A percentile compares a stretch with the other conserved stretches of the same genome.
Evolutionary conservation across 2,113 vertebrate species (phyloP).

Genomic region (Triplophysa siluroides): DNA sequence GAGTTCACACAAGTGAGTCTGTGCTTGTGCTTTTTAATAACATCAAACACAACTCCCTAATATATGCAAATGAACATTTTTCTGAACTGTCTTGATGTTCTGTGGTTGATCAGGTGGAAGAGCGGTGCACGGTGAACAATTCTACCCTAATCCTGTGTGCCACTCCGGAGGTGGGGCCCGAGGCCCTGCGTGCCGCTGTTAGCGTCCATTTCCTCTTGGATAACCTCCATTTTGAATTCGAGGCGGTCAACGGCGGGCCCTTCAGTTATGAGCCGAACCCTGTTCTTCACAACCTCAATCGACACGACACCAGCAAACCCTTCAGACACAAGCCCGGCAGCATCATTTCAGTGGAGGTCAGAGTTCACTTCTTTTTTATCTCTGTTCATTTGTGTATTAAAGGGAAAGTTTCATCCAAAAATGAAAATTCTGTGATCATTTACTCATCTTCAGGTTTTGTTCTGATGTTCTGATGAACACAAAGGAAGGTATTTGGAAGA

Average conservation of each 20-base stretch:
- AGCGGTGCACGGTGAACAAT: constrained; percentile 82
- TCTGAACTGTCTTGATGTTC: background rate
- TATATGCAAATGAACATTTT: no score
- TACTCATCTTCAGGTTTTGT: no score
- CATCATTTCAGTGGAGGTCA: constrained; percentile 94
- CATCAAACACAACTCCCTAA: background rate
- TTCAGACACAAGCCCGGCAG: constrained; percentile 95
- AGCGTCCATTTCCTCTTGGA: constrained; percentile 90
- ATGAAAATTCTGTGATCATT: no score
- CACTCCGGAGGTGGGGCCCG: constrained; percentile 82
- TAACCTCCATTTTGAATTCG: constrained; percentile 89
- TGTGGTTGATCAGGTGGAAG: constrained; percentile 76
- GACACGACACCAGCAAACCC: constrained; percentile 80
- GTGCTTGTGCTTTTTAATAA: background rate
- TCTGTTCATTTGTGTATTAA: background rate
- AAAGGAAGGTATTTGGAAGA: no score
- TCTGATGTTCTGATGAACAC: no score
- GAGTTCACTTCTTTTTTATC: background rate
- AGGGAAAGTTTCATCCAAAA: no score
- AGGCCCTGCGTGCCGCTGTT: constrained; percentile 70
- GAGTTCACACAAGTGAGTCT: constrained; percentile 30
- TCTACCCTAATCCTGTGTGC: constrained; percentile 85
- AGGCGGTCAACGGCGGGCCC: constrained; percentile 72
- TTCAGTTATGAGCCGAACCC: constrained; percentile 92
- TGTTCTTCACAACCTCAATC: constrained; percentile 80